Evolutionary conservation across 2,888 invertebrate species (phyloP), one percentile per base, ranked within the genome.

Genomic region (Fissipunctia ypsillon): DNA sequence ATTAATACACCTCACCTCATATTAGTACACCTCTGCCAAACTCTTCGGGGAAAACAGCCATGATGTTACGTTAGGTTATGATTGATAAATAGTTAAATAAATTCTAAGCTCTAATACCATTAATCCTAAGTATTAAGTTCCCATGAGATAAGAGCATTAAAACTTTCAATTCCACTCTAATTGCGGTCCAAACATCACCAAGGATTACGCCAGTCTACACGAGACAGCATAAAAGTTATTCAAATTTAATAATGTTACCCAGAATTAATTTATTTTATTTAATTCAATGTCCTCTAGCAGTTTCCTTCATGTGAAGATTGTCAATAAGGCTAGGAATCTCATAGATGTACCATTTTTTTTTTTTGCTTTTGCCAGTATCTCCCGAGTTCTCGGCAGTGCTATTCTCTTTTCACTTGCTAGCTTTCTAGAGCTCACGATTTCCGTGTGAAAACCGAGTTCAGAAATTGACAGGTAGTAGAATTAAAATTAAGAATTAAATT

Each of bases 261-360:
- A n/a, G 54, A 79, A 71, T 76, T 73, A 73, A 79, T 83, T 72
- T 68, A 84, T 78, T 85, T 83, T 60, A 80, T 84, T 86, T 86
- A 57, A 86, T 86, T 78, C 67, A 69, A 70, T 60, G 68, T 73
- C 71, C 72, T 74, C 66, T 73, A 48, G 79, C 67, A 79, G 70
- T 73, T 70, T 81, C 70, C 52, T 78, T 72, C 69, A 69, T 60
- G 75, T 78, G 70, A 76, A 77, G 71, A 76, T 82, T 72, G 73
- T 57, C 66, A 64, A 66, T 63, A 45, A 61, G 12, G 28, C 35
- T 76, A 57, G 1, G 25, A 73, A 7, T 78, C 67, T 72, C 31
- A 25, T 72, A 83, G 80, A 83, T 6, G 4, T 38, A 52, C 0
- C 63, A 25, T 31, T 25, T 48, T 38, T 50, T 48, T 12, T 0